phyloP scores from a whole-genome alignment of 2,113 vertebrate species.

The Barbus barbus region DNA sequence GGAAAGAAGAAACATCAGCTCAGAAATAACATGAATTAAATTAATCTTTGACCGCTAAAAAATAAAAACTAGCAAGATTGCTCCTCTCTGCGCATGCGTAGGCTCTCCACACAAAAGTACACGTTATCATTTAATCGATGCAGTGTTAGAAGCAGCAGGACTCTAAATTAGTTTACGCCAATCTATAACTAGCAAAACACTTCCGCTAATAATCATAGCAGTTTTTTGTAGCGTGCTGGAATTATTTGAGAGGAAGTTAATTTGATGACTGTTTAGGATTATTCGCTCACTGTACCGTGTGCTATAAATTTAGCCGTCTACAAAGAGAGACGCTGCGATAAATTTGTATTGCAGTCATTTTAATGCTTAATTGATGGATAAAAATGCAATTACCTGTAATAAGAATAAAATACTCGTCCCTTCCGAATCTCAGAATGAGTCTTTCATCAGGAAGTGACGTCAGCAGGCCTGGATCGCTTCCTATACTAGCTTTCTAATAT shows the following conservation, averaged over 20 bases:
- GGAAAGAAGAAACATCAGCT: not conserved
- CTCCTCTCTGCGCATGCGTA: slow-evolving; percentile 23
- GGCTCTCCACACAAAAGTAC: not conserved
- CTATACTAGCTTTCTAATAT: not conserved
- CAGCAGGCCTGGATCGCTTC: not conserved
- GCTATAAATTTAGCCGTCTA: not conserved
- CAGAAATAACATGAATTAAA: not conserved
- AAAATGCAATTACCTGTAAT: slow-evolving; percentile 4
- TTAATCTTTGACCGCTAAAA: not conserved
- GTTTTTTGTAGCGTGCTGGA: not conserved
- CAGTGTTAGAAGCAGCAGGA: not conserved
- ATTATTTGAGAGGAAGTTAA: slow-evolving; percentile 14
- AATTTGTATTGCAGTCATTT: not conserved
- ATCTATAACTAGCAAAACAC: not conserved
- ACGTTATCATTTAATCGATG: slow-evolving; percentile 6
- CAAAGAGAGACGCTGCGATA: not conserved
- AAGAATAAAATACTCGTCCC: no score
- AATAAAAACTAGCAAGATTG: not conserved
- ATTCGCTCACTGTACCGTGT: not conserved
- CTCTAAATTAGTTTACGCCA: no score
- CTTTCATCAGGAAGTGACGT: slow-evolving; percentile 10
- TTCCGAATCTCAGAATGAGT: not conserved
- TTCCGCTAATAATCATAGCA: not conserved
- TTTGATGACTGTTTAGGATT: not conserved
- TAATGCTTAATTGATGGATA: not conserved